Evolutionary conservation across 1,140 invertebrate genomes (phyloP).

Genomic region (Lasioglossum baleicum): DNA sequence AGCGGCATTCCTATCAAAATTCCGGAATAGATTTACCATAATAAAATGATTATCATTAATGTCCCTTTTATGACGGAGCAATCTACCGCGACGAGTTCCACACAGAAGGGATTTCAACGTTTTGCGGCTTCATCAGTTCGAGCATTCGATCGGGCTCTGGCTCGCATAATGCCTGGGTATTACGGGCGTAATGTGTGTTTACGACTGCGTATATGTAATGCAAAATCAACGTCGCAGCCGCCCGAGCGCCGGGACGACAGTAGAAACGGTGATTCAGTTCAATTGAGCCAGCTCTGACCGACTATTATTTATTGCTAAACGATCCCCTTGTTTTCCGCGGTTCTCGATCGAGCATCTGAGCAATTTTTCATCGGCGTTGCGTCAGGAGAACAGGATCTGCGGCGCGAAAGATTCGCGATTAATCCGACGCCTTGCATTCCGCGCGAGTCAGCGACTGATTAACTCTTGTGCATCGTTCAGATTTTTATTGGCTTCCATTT

Average conservation of each 20-base stretch:
- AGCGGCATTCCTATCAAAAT: constrained; percentile 32
- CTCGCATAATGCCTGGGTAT: constrained; percentile 12
- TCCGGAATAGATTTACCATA: constrained; percentile 27
- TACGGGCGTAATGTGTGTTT: constrained; percentile 6
- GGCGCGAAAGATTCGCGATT: background rate
- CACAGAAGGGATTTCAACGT: constrained; percentile 5
- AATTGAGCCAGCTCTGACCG: background rate
- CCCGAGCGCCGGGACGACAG: background rate
- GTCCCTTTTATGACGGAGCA: constrained; percentile 3
- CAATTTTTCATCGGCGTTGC: constrained; percentile 6
- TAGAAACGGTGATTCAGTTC: constrained; percentile 4
- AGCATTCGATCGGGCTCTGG: background rate
- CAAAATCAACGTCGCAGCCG: constrained; percentile 16
- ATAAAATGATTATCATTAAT: constrained; percentile 9
- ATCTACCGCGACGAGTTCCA: background rate
- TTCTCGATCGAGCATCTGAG: background rate
- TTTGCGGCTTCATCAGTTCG: background rate
- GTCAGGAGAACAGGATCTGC: background rate
- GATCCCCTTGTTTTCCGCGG: background rate
- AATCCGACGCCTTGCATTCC: background rate
- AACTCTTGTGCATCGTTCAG: no score
- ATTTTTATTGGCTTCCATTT: no score
- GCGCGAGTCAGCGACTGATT: no score
- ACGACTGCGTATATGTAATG: background rate
- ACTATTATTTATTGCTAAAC: constrained; percentile 10